Evolutionary conservation across 2,113 vertebrate genomes (phyloP).

Genomic region (Potamarius usumacintae): DNA sequence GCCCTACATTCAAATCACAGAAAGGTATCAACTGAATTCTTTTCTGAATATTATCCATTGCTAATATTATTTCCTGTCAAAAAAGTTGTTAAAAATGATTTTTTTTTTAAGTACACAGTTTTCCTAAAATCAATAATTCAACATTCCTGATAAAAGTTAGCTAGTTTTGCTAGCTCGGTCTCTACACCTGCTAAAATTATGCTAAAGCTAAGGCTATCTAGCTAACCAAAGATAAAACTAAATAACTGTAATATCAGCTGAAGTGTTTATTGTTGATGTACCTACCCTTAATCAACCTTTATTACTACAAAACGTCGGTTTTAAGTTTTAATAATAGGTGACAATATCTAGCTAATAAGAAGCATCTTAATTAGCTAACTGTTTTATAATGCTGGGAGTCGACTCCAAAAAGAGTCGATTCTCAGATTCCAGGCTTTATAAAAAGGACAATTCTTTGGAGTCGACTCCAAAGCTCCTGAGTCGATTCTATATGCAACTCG

Average conservation of each 20-base stretch:
- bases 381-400: neutral
- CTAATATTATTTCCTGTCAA: neutral
- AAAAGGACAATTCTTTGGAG: neutral
- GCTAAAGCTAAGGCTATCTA: neutral
- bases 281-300: neutral
- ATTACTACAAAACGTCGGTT: neutral
- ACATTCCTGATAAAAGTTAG: neutral
- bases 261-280: neutral
- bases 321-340: neutral
- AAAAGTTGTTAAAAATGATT: too few species aligned
- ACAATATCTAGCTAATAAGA: neutral
- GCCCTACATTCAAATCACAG: neutral
- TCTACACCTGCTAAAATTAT: neutral
- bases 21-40: neutral
- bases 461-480: neutral
- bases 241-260: neutral
- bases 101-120: neutral
- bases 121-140: neutral
- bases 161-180: neutral
- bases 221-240: too few species aligned
- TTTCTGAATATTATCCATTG: neutral
- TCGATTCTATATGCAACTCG: neutral
- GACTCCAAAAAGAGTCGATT: neutral
- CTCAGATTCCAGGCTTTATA: too few species aligned
- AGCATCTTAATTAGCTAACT: neutral